These are phyloP conservation scores for Etheostoma spectabile DNA, from an alignment of 2,113 vertebrate genomes.

Conservation along the genomic window DNA sequence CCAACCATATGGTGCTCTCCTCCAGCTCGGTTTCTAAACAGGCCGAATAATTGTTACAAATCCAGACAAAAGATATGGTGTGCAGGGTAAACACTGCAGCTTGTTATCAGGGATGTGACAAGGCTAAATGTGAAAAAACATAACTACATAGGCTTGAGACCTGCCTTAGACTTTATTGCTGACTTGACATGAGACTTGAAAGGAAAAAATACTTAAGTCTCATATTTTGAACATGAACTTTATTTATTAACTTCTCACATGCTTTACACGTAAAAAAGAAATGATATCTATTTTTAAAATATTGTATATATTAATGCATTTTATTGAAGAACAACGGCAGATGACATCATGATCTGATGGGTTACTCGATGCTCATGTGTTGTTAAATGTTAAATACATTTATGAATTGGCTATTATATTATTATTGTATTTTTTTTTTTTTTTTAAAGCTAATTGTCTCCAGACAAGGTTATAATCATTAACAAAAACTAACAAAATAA, in stretches of 20 bases:
- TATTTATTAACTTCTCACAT: background rate
- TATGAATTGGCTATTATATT: too few species aligned
- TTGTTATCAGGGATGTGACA: background rate
- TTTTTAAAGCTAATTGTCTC: too few species aligned
- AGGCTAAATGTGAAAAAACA: background rate
- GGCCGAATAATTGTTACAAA: background rate
- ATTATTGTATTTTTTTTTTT: too few species aligned
- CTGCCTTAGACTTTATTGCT: background rate
- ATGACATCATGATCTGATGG: too few species aligned
- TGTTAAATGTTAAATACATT: too few species aligned
- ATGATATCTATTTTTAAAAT: too few species aligned
- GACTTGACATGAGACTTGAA: background rate
- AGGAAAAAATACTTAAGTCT: background rate
- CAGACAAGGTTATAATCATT: too few species aligned
- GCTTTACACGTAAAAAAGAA: too few species aligned
- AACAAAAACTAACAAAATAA: too few species aligned
- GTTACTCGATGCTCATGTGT: too few species aligned
- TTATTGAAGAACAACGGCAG: too few species aligned
- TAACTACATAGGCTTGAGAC: background rate
- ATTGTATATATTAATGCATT: too few species aligned
- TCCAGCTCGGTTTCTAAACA: background rate
- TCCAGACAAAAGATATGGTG: background rate
- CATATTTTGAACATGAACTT: background rate
- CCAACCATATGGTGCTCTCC: constrained; percentile 21
- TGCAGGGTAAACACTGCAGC: background rate